These are phyloP conservation scores for Anoplopoma fimbria DNA, from an alignment of 2,113 vertebrate species.

Conservation along the genomic window DNA sequence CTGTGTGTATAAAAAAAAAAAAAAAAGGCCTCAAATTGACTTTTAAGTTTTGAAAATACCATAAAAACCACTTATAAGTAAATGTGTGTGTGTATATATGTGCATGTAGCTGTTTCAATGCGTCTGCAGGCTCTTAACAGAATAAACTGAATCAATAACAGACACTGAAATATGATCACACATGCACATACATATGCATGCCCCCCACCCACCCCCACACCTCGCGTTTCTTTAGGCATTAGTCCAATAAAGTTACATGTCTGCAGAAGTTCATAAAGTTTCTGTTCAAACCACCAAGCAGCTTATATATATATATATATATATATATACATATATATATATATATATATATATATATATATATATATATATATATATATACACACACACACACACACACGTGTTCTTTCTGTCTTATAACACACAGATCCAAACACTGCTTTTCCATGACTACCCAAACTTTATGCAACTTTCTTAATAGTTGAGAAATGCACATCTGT, in stretches of 20 bases:
- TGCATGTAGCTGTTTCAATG: conserved; percentile 3
- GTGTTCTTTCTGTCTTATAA: not conserved
- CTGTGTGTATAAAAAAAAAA: not conserved
- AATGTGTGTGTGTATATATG: conserved; percentile 5
- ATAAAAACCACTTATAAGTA: not conserved
- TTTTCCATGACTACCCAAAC: conserved; percentile 19
- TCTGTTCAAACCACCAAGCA: conserved; percentile 11
- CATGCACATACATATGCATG: conserved; percentile 67
- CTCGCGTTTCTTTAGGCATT: conserved; percentile 57
- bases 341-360: conserved; percentile 5
- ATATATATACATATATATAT: no score
- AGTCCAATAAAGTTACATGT: conserved; percentile 63
- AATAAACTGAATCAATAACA: conserved; percentile 72
- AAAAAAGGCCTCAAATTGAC: conserved; percentile 3
- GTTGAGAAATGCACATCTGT: conserved; percentile 54
- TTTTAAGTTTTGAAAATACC: not conserved
- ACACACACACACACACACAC: not conserved
- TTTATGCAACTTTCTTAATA: conserved; percentile 27
- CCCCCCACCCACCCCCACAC: not conserved
- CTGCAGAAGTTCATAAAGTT: conserved; percentile 55
- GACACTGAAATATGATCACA: conserved; percentile 77
- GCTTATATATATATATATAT: no score
- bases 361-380: conserved; percentile 14
- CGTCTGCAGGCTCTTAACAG: conserved; percentile 23
- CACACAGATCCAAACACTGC: not conserved